phyloP scores from a whole-genome alignment of 2,797 vertebrate genomes.

The Phataginus tricuspis region DNA sequence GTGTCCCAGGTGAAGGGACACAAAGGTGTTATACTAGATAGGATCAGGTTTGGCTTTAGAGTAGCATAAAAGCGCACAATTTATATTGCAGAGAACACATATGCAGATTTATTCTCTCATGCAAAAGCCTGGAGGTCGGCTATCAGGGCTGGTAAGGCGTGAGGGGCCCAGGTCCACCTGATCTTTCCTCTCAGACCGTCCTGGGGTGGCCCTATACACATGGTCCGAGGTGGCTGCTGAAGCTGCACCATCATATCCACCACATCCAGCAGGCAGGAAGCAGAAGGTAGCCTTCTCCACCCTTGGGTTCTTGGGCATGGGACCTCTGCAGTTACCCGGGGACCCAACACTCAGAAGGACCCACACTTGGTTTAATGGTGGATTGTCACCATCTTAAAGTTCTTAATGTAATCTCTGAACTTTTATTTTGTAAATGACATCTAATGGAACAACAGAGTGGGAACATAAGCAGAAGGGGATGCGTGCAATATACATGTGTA shows the following conservation, averaged over 20 bases:
- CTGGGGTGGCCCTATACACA: background rate
- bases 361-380: background rate
- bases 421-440: background rate
- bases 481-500: accelerated
- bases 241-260: background rate
- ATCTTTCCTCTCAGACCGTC: background rate
- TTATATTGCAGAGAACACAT: background rate
- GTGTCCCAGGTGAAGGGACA: background rate
- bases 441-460: background rate
- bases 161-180: background rate
- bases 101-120: background rate
- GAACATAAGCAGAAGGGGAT: background rate
- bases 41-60: background rate
- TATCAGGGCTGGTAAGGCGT: background rate
- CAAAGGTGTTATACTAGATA: background rate
- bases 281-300: background rate
- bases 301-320: background rate
- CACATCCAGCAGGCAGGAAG: background rate
- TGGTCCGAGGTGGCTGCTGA: background rate
- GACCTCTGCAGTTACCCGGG: background rate
- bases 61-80: background rate
- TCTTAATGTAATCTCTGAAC: background rate
- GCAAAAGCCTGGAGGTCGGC: background rate
- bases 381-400: background rate
- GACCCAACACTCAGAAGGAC: background rate